Base-by-base conservation (phyloP, 2,113 vertebrate species). In the Megaceryle maxima region DNA sequence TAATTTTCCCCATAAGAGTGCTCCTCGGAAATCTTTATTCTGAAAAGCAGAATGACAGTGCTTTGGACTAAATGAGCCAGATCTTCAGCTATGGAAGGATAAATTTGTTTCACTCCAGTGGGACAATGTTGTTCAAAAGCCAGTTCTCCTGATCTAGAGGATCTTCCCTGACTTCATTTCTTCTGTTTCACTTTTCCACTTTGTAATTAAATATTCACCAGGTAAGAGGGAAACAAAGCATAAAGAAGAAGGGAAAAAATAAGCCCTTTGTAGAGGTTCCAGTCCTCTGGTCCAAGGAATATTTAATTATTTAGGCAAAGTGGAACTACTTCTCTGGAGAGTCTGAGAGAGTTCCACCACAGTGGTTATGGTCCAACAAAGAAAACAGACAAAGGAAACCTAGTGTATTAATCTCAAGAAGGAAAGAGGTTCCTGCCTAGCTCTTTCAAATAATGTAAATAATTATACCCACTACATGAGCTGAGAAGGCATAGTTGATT, bases 141-240 rank as follows among this genome's bases (percentile, higher is more conserved):
- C 90, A 94, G 0, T 82, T 93, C 83, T 63, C 70, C 76, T 95
- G 94, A 90, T 66, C 80, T 81, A 87, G 90, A 79, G 83, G 69
- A 93, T 96, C 85, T 96, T 91, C 93, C 96, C 69, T 96, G 93
- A 95, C 75, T 95, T 96, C 50, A 92, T 96, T 70, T 91, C 81
- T 89, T 70, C 70, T 69, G 35, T 73, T 89, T 77, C 89, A 87
- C 77, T 92, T 94, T 96, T 96, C 94, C 91, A 68, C 48, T 55
- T 82, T 89, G 39, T 91, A 92, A 64, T 90, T 94, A 93, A 90
- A 69, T 64, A 80, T 76, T 77, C 55, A 25, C 44, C 0, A 26
- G 18, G 51, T 86, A 76, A 87, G 63, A 87, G 35, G 77, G 66
- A 95, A 97, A 96, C 83, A 92, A 94, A 94, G 53, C 82, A 66